Conservation (phyloP, 1,140 invertebrate genomes). For the Onthophagus taurus region DNA sequence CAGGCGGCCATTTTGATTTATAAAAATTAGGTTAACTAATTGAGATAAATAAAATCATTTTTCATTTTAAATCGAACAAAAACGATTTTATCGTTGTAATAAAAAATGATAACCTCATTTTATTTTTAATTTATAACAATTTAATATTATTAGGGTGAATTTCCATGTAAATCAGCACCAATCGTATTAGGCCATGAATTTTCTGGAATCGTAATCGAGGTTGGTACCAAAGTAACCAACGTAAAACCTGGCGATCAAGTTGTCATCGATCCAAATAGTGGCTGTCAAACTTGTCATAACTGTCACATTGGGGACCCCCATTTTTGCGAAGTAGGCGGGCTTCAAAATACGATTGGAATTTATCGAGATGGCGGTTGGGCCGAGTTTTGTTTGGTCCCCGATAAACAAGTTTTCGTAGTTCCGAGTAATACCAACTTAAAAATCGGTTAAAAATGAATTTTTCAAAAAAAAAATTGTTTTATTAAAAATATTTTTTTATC, state of each 20-base stretch:
- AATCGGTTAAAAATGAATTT: conserved; percentile 37
- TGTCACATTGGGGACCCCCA: conserved; percentile 51
- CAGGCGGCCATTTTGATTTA: no score
- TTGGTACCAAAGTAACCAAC: conserved; percentile 45
- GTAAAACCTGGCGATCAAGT: conserved; percentile 56
- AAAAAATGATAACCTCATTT: no score
- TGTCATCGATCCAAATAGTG: conserved; percentile 54
- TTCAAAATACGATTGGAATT: conserved; percentile 52
- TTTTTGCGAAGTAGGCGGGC: conserved; percentile 44
- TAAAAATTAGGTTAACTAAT: no score
- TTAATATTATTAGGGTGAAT: conserved; percentile 42
- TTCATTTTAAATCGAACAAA: no score
- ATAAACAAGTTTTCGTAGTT: conserved; percentile 45
- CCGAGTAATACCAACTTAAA: conserved; percentile 40
- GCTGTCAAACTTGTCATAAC: conserved; percentile 46
- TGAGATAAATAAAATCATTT: no score
- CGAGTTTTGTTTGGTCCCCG: conserved; percentile 46
- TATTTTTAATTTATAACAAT: not conserved
- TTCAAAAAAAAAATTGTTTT: not conserved
- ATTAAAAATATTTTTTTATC: not conserved
- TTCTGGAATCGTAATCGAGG: conserved; percentile 46
- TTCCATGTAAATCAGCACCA: conserved; percentile 45
- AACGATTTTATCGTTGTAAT: no score
- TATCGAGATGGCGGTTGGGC: conserved; percentile 55
- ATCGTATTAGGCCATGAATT: conserved; percentile 61